These are phyloP conservation scores for Ceyx melanurus DNA, from an alignment of 2,113 vertebrate species.

Conservation along the genomic window DNA sequence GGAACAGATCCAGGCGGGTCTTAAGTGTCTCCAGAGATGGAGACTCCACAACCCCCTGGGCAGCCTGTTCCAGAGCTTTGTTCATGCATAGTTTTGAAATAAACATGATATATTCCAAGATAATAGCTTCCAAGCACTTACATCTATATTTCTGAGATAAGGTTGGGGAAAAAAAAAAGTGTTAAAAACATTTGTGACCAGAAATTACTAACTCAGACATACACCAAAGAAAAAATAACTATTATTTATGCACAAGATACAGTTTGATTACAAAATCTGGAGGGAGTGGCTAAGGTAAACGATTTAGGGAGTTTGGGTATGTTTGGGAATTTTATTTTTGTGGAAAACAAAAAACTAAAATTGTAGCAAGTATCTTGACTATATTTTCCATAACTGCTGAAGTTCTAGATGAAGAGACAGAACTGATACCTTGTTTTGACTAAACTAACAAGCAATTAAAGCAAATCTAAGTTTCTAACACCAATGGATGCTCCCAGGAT, in stretches of 20 bases:
- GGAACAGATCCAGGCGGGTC: too few relatives aligned
- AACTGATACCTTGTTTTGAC: neutral
- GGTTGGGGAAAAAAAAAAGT: neutral
- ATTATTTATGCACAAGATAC: neutral
- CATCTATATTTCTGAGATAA: neutral
- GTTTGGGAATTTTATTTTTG: neutral
- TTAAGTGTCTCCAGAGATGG: too few relatives aligned
- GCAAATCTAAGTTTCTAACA: neutral
- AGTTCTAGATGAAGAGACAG: neutral
- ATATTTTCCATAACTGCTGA: neutral
- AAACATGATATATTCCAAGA: neutral
- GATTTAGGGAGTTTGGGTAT: neutral
- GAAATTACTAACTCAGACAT: neutral
- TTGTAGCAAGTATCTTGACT: neutral
- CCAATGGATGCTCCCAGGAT: neutral
- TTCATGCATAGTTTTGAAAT: neutral
- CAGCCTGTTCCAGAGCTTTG: too few relatives aligned
- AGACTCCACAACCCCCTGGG: too few relatives aligned
- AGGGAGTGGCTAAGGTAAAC: neutral
- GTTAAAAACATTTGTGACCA: neutral
- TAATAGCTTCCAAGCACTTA: neutral
- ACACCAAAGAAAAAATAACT: neutral
- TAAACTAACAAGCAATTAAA: neutral
- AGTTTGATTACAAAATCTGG: neutral
- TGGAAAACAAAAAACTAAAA: neutral